Evolutionary conservation across 1,140 invertebrate genomes (phyloP).

Genomic region (Formica exsecta): DNA sequence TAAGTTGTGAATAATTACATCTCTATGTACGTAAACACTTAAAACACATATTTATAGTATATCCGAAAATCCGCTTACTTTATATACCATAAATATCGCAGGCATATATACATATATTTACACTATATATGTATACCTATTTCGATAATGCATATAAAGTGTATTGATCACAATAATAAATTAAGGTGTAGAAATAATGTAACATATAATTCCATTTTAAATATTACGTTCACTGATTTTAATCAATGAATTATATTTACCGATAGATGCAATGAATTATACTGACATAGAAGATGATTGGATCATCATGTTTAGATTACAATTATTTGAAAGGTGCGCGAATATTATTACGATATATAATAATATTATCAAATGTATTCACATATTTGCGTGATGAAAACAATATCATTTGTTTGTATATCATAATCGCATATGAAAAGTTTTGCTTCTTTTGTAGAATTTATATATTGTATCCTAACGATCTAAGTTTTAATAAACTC

Average conservation of each 20-base stretch:
- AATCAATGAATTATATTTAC: constrained; percentile 18
- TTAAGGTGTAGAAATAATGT: constrained; percentile 20
- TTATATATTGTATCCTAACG: constrained; percentile 1
- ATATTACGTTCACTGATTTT: constrained; percentile 38
- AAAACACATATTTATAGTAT: constrained; percentile 19
- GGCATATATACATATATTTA: background rate
- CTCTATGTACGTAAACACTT: background rate
- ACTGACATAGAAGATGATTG: background rate
- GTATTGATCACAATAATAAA: constrained; percentile 46
- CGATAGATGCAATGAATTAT: constrained; percentile 10
- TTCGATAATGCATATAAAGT: constrained; percentile 20
- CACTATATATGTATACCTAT: background rate
- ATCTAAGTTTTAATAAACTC: constrained; percentile 33
- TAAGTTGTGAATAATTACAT: constrained; percentile 16
- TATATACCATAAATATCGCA: constrained; percentile 7
- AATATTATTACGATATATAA: constrained; percentile 11
- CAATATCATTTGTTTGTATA: background rate
- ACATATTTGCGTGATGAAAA: background rate
- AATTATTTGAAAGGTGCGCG: background rate
- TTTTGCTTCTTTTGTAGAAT: too few relatives aligned
- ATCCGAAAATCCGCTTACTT: constrained; percentile 32
- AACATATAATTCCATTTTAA: constrained; percentile 24
- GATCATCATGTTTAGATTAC: constrained; percentile 2
- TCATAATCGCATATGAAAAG: background rate
- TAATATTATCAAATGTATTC: constrained; percentile 17